These are phyloP conservation scores for Pseudopleuronectes americanus DNA, from an alignment of 2,797 vertebrate species.

Conservation along the genomic window DNA sequence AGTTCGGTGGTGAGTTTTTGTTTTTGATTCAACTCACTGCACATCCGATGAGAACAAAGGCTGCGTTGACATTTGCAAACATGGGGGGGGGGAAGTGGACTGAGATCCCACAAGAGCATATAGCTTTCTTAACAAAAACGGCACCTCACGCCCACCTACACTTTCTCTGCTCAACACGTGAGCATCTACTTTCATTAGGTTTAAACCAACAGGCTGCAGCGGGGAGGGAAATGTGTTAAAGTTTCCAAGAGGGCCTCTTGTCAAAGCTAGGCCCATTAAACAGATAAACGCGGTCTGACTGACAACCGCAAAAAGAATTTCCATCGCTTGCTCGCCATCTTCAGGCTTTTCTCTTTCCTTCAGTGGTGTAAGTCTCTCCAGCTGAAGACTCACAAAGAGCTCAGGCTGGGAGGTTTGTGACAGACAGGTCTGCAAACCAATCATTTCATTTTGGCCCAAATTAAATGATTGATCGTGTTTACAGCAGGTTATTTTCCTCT, in stretches of 20 bases:
- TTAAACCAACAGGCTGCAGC: constrained; percentile 23
- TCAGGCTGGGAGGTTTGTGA: too few species aligned
- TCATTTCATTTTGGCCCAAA: too few species aligned
- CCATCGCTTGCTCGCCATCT: too few species aligned
- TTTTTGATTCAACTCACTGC: neutral
- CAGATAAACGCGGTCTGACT: too few species aligned
- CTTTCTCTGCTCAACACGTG: constrained; percentile 1
- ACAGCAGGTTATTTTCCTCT: too few species aligned
- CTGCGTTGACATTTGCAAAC: constrained; percentile 13
- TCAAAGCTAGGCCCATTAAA: too few species aligned
- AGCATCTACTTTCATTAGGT: neutral
- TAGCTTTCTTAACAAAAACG: constrained; percentile 27
- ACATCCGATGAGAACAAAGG: constrained; percentile 14
- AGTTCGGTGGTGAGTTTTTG: neutral
- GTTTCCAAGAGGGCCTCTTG: neutral
- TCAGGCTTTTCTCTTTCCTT: too few species aligned
- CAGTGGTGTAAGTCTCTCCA: too few species aligned
- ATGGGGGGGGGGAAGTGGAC: neutral
- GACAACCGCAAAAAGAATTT: too few species aligned
- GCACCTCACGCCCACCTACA: neutral
- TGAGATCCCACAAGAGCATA: constrained; percentile 4
- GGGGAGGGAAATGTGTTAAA: neutral
- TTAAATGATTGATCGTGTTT: too few species aligned
- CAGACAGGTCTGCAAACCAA: too few species aligned
- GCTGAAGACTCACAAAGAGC: too few species aligned